phyloP scores from a whole-genome alignment of 2,888 invertebrate genomes.

The Orchesellides sinensis region DNA sequence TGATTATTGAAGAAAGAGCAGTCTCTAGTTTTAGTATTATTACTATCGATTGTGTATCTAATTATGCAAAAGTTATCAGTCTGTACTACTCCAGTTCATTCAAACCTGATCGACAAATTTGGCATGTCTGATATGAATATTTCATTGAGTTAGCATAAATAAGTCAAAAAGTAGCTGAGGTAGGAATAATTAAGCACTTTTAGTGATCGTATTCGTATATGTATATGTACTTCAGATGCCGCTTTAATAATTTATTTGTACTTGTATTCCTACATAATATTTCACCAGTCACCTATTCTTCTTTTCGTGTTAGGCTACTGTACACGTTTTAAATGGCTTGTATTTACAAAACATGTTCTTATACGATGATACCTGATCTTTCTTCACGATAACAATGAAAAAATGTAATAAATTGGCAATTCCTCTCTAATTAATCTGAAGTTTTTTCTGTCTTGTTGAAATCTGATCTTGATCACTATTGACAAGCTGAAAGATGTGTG shows the following conservation, averaged over 20 bases:
- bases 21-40: too few relatives aligned
- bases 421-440: slow-evolving; percentile 8
- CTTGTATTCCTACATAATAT: too few relatives aligned
- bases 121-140: not conserved
- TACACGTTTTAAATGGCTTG: too few relatives aligned
- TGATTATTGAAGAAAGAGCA: too few relatives aligned
- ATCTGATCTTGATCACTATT: slow-evolving; percentile 35
- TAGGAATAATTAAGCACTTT: slow-evolving; percentile 36
- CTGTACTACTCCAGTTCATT: not conserved
- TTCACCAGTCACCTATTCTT: too few relatives aligned
- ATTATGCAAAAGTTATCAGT: not conserved
- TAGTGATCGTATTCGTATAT: too few relatives aligned
- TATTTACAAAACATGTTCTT: not conserved
- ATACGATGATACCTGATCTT: too few relatives aligned
- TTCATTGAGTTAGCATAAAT: slow-evolving; percentile 33
- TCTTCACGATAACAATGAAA: too few relatives aligned
- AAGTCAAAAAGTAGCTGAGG: slow-evolving; percentile 23
- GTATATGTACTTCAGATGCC: too few relatives aligned
- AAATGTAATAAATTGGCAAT: slow-evolving; percentile 33
- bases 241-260: not conserved
- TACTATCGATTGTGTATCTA: too few relatives aligned
- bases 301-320: too few relatives aligned
- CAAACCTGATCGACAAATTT: too few relatives aligned
- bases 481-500: slow-evolving; percentile 23
- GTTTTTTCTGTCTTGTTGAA: slow-evolving; percentile 18